Evolutionary conservation across 2,113 vertebrate species (phyloP).

Genomic region (Neodon shergylaensis): DNA sequence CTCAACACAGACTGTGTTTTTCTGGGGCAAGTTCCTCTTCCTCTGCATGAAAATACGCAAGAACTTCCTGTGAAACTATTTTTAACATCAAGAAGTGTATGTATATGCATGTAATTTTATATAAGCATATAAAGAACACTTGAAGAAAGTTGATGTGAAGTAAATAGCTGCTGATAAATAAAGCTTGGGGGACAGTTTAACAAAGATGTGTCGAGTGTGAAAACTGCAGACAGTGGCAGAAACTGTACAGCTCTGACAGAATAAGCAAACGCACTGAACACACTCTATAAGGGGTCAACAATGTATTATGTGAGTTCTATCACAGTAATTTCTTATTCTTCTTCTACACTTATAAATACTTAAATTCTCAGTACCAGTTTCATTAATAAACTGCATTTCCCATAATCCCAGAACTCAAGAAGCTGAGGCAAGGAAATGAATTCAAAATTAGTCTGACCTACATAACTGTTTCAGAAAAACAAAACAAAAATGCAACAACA

Average conservation of each 20-base stretch:
- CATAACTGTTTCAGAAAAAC: not conserved
- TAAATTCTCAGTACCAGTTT: not conserved
- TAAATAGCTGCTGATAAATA: not conserved
- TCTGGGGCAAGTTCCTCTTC: not conserved
- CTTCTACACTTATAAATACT: slow-evolving; percentile 19
- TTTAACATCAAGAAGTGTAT: not conserved
- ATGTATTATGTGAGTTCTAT: not conserved
- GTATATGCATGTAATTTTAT: not conserved
- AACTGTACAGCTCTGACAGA: not conserved
- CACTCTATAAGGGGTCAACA: too few species aligned
- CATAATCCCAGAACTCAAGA: not conserved
- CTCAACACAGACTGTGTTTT: not conserved
- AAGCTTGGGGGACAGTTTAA: not conserved
- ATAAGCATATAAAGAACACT: not conserved
- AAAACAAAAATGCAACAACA: not conserved
- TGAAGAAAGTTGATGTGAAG: not conserved
- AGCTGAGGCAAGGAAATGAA: not conserved
- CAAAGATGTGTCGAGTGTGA: too few species aligned
- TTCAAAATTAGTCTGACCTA: not conserved
- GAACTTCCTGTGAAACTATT: not conserved
- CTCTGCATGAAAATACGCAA: not conserved
- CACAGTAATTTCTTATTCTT: not conserved
- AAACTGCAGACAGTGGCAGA: not conserved
- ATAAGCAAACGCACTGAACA: not conserved
- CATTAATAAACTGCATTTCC: not conserved